Evolutionary conservation across 2,888 invertebrate species (phyloP).

Genomic region (Eumacrocentrus americanus): DNA sequence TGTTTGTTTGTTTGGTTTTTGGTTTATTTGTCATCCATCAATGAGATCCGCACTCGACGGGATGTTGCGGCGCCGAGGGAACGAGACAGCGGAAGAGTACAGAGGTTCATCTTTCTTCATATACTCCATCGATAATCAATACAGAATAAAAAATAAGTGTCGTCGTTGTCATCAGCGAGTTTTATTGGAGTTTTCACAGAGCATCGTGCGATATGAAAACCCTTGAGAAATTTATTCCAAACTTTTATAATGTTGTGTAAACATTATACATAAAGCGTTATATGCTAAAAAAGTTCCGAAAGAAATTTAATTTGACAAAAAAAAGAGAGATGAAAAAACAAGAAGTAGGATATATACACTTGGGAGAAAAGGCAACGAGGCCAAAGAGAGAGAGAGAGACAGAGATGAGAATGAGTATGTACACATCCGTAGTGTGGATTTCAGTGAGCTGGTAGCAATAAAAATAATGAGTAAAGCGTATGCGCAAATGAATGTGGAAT

Average conservation of each 20-base stretch:
- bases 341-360: neutral
- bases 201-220: slow-evolving; percentile 2
- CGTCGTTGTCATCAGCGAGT: neutral
- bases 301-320: neutral
- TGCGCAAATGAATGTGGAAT: slow-evolving; percentile 18
- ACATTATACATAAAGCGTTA: slow-evolving; percentile 6
- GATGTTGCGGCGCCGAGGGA: neutral
- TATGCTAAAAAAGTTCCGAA: no score
- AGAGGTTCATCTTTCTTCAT: no score
- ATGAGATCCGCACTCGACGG: neutral
- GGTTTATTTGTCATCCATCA: no score
- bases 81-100: slow-evolving; percentile 8
- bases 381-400: no score
- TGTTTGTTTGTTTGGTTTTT: neutral
- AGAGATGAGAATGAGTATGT: slow-evolving; percentile 2
- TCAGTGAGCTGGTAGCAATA: slow-evolving; percentile 15
- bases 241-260: neutral
- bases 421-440: slow-evolving; percentile 3
- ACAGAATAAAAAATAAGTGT: neutral
- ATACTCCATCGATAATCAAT: slow-evolving; percentile 19
- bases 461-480: slow-evolving; percentile 27
- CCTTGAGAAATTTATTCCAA: slow-evolving; percentile 1
- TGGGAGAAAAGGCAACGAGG: no score
- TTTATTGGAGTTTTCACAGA: slow-evolving; percentile 1
- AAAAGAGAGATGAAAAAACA: neutral